These are phyloP conservation scores for Laspeyria flexula DNA, from an alignment of 2,888 invertebrate genomes.

Conservation along the genomic window DNA sequence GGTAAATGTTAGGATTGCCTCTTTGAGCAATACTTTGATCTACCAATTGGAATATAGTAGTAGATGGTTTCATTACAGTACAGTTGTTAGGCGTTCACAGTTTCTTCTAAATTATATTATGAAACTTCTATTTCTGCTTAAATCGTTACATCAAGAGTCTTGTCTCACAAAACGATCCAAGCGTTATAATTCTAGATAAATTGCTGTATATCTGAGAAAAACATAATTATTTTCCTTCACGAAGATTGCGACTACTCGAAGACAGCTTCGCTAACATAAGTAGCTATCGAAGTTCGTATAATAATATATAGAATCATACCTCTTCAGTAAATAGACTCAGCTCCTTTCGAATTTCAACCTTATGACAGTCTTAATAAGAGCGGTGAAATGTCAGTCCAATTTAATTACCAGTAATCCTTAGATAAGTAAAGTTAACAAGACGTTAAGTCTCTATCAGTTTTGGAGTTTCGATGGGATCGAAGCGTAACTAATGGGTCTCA, in stretches of 20 bases:
- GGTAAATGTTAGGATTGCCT: too few relatives aligned
- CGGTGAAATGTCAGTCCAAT: conserved; percentile 1
- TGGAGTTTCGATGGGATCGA: conserved; percentile 36
- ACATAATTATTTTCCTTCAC: background rate
- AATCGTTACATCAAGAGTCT: too few relatives aligned
- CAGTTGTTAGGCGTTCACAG: too few relatives aligned
- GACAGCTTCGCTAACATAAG: background rate
- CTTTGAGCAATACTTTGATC: too few relatives aligned
- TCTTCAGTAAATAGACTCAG: background rate
- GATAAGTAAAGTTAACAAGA: conserved; percentile 56
- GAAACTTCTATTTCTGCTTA: too few relatives aligned
- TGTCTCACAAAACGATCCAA: too few relatives aligned
- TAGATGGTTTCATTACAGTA: too few relatives aligned
- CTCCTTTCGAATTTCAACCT: conserved; percentile 11
- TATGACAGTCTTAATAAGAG: conserved; percentile 6
- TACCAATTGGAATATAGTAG: too few relatives aligned
- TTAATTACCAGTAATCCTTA: conserved; percentile 42
- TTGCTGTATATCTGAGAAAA: background rate
- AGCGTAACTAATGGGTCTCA: conserved; percentile 53
- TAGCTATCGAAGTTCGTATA: background rate
- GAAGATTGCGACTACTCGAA: background rate
- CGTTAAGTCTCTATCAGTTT: conserved; percentile 50
- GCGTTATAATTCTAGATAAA: too few relatives aligned
- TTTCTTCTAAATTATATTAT: too few relatives aligned
- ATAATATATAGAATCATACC: background rate